phyloP scores from a whole-genome alignment of 2,888 invertebrate species.

The Chymomyza amoena region DNA sequence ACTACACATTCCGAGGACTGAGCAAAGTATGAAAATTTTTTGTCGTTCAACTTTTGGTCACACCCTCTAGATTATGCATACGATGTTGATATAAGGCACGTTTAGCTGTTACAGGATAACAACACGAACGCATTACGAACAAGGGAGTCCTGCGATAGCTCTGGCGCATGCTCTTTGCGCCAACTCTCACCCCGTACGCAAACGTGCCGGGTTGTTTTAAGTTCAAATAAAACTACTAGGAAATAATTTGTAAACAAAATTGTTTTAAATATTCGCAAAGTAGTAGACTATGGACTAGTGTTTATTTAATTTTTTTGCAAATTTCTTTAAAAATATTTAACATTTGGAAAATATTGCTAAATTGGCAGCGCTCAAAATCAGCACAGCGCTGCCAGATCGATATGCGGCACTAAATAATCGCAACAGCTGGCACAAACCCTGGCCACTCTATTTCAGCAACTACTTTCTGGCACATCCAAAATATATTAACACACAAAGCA shows the following conservation, averaged over 20 bases:
- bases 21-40: conserved; percentile 77
- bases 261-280: not conserved
- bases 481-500: not conserved
- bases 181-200: conserved; percentile 35
- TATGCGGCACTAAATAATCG: not conserved
- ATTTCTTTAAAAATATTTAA: not conserved
- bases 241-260: not conserved
- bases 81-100: conserved; percentile 52
- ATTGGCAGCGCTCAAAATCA: too few relatives aligned
- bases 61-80: conserved; percentile 77
- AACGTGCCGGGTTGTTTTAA: not conserved
- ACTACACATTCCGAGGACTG: conserved; percentile 76
- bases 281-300: too few relatives aligned
- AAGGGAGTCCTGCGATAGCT: conserved; percentile 37
- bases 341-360: not conserved
- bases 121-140: conserved; percentile 29
- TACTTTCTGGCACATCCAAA: not conserved
- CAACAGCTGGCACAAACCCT: not conserved
- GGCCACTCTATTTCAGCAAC: not conserved
- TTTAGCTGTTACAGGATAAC: conserved; percentile 50
- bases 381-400: not conserved
- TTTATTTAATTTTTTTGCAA: not conserved
- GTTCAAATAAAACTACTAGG: not conserved
- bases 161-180: conserved; percentile 32
- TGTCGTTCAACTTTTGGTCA: conserved; percentile 78